Evolutionary conservation across 2,113 vertebrate genomes (phyloP).

Genomic region (Eptesicus fuscus): DNA sequence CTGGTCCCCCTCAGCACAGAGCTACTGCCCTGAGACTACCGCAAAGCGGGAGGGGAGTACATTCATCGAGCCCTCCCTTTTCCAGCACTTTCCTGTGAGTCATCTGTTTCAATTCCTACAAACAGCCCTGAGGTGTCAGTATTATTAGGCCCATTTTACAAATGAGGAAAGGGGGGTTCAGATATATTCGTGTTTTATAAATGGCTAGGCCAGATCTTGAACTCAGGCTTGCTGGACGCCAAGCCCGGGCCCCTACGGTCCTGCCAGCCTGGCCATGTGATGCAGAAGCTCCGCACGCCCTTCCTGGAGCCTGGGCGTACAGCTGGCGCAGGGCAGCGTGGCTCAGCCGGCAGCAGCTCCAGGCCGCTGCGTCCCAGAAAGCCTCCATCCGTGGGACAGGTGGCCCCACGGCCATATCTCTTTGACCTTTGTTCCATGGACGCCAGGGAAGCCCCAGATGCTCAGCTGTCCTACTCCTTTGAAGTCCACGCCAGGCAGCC

Average conservation of each 20-base stretch:
- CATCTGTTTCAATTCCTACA: neutral
- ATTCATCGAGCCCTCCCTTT: neutral
- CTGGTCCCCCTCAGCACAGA: neutral
- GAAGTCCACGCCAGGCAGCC: conserved; percentile 35
- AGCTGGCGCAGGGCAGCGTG: neutral
- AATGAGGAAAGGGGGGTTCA: neutral
- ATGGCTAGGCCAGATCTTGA: neutral
- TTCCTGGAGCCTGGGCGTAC: neutral
- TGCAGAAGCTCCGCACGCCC: neutral
- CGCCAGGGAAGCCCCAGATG: neutral
- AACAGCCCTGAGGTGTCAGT: neutral
- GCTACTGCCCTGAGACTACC: neutral
- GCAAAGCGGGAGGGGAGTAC: neutral
- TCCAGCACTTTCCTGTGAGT: neutral
- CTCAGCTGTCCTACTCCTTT: conserved; percentile 76
- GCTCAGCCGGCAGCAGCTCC: neutral
- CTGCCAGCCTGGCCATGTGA: neutral
- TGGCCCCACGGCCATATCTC: conserved; percentile 47
- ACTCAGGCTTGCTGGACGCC: neutral
- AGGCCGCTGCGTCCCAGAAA: neutral
- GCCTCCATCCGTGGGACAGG: conserved; percentile 59
- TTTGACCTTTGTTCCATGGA: accelerated
- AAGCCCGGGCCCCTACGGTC: neutral
- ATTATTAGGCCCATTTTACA: neutral
- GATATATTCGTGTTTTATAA: neutral